Evolutionary conservation across 2,113 vertebrate genomes (phyloP).

Genomic region (Eptesicus fuscus): DNA sequence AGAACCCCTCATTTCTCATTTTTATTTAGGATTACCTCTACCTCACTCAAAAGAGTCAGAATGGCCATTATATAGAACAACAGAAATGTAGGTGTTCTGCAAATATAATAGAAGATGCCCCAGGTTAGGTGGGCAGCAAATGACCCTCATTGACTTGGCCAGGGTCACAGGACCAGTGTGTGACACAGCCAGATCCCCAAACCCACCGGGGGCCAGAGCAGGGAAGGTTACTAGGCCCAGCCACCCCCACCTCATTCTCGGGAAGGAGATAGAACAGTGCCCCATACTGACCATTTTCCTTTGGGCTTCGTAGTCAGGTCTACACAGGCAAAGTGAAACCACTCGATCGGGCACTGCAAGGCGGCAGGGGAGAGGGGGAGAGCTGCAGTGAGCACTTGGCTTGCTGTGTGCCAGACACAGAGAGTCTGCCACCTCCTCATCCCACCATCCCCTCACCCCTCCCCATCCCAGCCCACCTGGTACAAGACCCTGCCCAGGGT

Average conservation of each 20-base stretch:
- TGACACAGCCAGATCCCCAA: neutral
- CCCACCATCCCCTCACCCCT: neutral
- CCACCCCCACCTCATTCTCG: accelerated
- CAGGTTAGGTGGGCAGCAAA: neutral
- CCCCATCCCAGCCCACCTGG: neutral
- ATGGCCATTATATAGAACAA: accelerated
- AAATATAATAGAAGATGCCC: accelerated
- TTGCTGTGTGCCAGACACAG: accelerated
- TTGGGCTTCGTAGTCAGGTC: constrained; percentile 99
- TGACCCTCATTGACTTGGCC: neutral
- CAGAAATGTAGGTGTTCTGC: accelerated
- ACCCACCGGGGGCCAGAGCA: neutral
- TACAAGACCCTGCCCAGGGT: accelerated
- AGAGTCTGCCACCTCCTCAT: neutral
- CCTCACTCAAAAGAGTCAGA: neutral
- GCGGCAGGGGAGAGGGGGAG: neutral
- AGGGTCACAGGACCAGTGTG: neutral
- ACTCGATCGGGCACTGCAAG: constrained; percentile 96
- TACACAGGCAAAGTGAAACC: constrained; percentile 99
- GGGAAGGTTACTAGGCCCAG: neutral
- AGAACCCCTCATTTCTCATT: accelerated
- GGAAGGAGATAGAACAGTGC: accelerated
- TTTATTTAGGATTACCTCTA: too few relatives aligned
- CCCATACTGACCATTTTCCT: constrained; percentile 94
- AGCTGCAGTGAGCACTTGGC: neutral